A percentile compares a stretch with the other conserved stretches of the same genome.
phyloP scores from a whole-genome alignment of 2,888 invertebrate species.

The Operophtera brumata region DNA sequence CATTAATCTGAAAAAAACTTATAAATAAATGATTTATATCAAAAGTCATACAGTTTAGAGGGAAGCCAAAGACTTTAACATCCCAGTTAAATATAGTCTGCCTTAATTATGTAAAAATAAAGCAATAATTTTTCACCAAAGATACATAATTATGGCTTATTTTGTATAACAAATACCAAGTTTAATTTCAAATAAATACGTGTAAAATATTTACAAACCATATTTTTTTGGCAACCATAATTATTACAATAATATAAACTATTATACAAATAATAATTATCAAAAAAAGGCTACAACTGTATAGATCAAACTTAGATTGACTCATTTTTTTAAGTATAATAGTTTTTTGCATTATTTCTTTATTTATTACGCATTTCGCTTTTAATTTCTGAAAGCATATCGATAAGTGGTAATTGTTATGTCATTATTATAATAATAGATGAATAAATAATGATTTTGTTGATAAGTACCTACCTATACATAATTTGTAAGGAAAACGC shows the following conservation, averaged over 20 bases:
- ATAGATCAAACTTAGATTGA: constrained; percentile 30
- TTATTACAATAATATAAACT: too few relatives aligned
- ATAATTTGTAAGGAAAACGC: constrained; percentile 75
- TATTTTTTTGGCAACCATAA: too few relatives aligned
- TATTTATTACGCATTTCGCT: constrained; percentile 34
- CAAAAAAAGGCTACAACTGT: constrained; percentile 36
- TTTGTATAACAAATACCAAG: constrained; percentile 30
- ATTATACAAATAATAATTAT: too few relatives aligned
- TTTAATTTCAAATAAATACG: constrained; percentile 2
- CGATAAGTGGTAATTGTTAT: constrained; percentile 64
- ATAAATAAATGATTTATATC: constrained; percentile 48
- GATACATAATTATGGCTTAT: constrained; percentile 49
- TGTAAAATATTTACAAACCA: constrained; percentile 5
- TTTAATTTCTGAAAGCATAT: constrained; percentile 68
- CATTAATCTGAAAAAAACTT: constrained; percentile 25
- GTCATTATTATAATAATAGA: constrained; percentile 61
- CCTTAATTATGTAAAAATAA: constrained; percentile 42
- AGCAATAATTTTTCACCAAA: constrained; percentile 69
- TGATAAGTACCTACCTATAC: constrained; percentile 56
- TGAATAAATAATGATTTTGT: constrained; percentile 49
- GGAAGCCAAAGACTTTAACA: constrained; percentile 73
- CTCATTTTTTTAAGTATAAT: constrained; percentile 35
- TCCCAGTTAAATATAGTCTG: constrained; percentile 37
- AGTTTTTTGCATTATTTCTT: constrained; percentile 34
- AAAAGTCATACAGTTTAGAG: constrained; percentile 76